Percentiles rank a stretch among this genome's conserved stretches.
Evolutionary conservation across 2,797 vertebrate genomes (phyloP).

Genomic region (Danio kyathit): DNA sequence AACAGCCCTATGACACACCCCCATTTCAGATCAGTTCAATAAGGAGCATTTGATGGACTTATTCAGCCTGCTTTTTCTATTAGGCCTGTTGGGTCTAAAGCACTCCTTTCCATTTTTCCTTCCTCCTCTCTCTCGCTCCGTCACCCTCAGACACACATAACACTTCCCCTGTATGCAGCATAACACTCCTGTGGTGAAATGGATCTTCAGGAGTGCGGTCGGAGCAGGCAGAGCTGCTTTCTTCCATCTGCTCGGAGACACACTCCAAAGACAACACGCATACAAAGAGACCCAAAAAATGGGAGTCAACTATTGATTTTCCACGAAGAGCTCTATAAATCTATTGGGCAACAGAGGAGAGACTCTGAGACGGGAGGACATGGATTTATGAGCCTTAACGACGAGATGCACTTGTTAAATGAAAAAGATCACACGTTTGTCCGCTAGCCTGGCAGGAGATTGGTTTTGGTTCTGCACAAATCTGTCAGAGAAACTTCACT

Average conservation of each 20-base stretch:
- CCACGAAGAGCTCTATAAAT: conserved; percentile 50
- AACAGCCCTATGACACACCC: background rate
- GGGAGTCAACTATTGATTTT: conserved; percentile 45
- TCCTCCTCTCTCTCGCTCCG: background rate
- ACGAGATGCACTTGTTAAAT: conserved; percentile 42
- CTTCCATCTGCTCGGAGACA: conserved; percentile 48
- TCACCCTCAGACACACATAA: conserved; percentile 31
- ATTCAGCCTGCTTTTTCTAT: background rate
- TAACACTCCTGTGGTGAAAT: conserved; percentile 43
- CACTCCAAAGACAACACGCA: conserved; percentile 46
- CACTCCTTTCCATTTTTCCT: background rate
- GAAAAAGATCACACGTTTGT: conserved; percentile 43
- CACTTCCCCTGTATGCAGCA: conserved; percentile 36
- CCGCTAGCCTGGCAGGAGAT: conserved; percentile 35
- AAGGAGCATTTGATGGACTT: conserved; percentile 1
- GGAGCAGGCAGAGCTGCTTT: conserved; percentile 24
- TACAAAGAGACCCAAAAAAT: conserved; percentile 16
- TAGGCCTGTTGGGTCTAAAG: background rate
- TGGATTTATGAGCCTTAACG: conserved; percentile 42
- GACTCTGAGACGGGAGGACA: background rate
- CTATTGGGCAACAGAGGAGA: conserved; percentile 15
- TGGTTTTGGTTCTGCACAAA: conserved; percentile 42
- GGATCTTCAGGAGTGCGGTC: conserved; percentile 25
- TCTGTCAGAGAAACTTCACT: conserved; percentile 3
- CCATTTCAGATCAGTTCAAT: background rate